phyloP scores from a whole-genome alignment of 2,888 invertebrate genomes.

The Ochropleura leucogaster region DNA sequence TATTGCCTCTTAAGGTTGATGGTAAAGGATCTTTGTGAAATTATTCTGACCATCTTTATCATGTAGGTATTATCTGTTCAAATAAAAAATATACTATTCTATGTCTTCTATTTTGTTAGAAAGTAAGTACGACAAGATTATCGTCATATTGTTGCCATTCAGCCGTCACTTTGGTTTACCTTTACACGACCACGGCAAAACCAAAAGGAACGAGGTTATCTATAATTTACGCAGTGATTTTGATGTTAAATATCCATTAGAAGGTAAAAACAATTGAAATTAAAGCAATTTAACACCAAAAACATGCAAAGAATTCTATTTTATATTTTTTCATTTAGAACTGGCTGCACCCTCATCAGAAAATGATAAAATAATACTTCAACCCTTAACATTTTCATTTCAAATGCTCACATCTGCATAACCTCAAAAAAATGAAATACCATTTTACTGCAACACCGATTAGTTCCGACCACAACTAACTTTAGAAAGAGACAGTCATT shows the following conservation, averaged over 20 bases:
- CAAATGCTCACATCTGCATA: background rate
- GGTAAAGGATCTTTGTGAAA: too few relatives aligned
- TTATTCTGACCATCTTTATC: too few relatives aligned
- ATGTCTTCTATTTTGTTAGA: too few relatives aligned
- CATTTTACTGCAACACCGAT: background rate
- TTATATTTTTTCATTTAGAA: background rate
- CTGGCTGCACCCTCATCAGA: background rate
- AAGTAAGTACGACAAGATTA: too few relatives aligned
- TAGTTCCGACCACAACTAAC: conserved; percentile 5
- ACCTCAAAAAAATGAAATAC: background rate
- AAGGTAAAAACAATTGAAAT: background rate
- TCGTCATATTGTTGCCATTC: too few relatives aligned
- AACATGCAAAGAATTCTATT: background rate
- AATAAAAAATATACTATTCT: too few relatives aligned
- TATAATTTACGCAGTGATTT: too few relatives aligned
- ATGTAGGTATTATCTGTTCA: too few relatives aligned
- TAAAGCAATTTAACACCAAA: background rate
- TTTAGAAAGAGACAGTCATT: conserved; percentile 8
- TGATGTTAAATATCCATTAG: too few relatives aligned
- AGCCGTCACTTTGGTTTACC: too few relatives aligned
- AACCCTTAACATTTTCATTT: background rate
- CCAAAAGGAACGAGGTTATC: background rate
- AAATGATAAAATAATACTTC: background rate
- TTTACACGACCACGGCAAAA: background rate
- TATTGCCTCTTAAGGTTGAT: too few relatives aligned